Conservation (phyloP, 1,140 invertebrate species). For the Scaptodrosophila lebanonensis region DNA sequence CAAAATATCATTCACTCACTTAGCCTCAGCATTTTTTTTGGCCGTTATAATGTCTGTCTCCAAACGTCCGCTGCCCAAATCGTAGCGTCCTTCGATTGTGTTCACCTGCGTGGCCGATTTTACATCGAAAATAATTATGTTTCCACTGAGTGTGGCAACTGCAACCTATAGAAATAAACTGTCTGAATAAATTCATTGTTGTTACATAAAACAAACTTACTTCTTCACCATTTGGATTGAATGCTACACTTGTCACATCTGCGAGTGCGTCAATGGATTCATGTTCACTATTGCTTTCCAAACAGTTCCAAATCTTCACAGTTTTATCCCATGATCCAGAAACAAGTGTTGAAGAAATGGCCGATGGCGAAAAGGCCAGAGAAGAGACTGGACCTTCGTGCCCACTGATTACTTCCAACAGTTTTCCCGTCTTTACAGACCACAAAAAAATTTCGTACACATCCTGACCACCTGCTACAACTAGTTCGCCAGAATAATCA, state of each 20-base stretch:
- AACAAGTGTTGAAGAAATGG: constrained; percentile 85
- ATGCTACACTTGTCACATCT: constrained; percentile 91
- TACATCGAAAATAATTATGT: constrained; percentile 91
- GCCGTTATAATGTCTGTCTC: constrained; percentile 93
- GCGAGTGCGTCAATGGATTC: constrained; percentile 88
- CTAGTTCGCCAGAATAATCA: constrained; percentile 92
- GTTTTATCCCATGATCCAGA: constrained; percentile 97
- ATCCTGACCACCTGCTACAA: constrained; percentile 95
- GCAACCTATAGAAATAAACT: constrained; percentile 80
- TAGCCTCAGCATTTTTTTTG: constrained; percentile 88
- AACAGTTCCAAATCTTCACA: constrained; percentile 91
- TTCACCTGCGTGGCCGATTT: constrained; percentile 84
- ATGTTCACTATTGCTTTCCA: constrained; percentile 87
- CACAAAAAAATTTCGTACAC: constrained; percentile 97
- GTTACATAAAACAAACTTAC: constrained; percentile 44
- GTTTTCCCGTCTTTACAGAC: constrained; percentile 93
- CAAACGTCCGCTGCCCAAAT: constrained; percentile 89
- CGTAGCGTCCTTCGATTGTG: constrained; percentile 91
- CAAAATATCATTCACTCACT: constrained; percentile 80
- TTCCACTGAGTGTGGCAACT: constrained; percentile 92
- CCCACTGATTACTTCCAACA: constrained; percentile 93
- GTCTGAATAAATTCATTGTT: background rate
- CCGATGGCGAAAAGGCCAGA: constrained; percentile 87
- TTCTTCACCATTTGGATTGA: constrained; percentile 92
- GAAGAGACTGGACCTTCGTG: constrained; percentile 94